Evolutionary conservation across 2,113 vertebrate genomes (phyloP).

Genomic region (Catharus minimus): DNA sequence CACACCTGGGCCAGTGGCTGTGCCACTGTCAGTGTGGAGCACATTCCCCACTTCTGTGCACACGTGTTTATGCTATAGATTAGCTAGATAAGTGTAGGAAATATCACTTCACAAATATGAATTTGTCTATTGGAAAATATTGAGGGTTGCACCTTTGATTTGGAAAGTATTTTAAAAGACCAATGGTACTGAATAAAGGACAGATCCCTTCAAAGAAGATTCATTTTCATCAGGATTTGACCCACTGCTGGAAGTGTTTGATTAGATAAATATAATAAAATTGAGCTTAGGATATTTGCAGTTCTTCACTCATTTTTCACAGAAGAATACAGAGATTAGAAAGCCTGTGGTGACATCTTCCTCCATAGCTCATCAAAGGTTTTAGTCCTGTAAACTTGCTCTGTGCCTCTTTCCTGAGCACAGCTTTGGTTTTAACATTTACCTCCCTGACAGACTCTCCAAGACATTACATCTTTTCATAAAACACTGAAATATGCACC

Average conservation of each 20-base stretch:
- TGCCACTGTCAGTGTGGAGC: background rate
- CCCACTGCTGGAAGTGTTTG: background rate
- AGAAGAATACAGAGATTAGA: background rate
- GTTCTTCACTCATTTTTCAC: background rate
- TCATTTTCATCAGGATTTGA: background rate
- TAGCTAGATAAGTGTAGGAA: background rate
- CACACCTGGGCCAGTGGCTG: background rate
- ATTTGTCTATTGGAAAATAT: background rate
- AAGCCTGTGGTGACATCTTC: background rate
- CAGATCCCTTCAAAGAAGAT: background rate
- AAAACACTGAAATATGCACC: background rate
- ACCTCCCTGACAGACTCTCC: background rate
- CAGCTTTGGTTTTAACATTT: background rate
- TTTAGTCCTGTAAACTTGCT: background rate
- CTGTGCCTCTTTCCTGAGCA: background rate
- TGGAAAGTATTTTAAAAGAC: background rate
- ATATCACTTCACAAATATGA: background rate
- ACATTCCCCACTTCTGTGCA: background rate
- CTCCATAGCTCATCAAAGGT: background rate
- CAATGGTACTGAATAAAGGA: background rate
- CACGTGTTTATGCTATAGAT: accelerated
- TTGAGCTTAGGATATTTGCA: background rate
- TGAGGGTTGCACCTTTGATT: background rate
- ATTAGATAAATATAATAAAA: background rate
- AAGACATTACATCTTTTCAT: background rate